Conservation (phyloP, 2,113 vertebrate species). For the Riparia riparia region DNA sequence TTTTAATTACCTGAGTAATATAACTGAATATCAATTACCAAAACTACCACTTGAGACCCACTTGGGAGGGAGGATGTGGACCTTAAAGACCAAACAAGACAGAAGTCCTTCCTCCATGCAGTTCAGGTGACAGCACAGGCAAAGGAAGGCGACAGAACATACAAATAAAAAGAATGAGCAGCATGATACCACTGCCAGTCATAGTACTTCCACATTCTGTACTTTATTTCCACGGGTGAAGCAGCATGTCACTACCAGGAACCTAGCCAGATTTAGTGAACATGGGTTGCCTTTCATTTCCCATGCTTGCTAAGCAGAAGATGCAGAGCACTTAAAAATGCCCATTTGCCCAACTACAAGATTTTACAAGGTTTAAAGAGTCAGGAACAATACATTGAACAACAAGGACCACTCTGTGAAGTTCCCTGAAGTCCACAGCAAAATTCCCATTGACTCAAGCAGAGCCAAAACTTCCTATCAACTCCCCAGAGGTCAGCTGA, state of each 20-base stretch:
- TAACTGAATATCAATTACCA: neutral
- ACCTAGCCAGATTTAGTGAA: neutral
- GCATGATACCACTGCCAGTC: neutral
- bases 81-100: neutral
- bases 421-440: conserved; percentile 21
- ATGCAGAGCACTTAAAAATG: neutral
- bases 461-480: conserved; percentile 53
- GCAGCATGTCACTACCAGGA: neutral
- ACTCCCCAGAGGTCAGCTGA: conserved; percentile 35
- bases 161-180: neutral
- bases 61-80: neutral
- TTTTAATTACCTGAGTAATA: neutral
- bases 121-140: neutral
- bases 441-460: conserved; percentile 53
- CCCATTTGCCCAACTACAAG: neutral
- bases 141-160: neutral
- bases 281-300: neutral
- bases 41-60: neutral
- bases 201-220: neutral
- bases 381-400: neutral
- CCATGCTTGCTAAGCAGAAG: neutral
- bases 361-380: conserved; percentile 12
- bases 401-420: neutral
- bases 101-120: neutral
- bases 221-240: neutral